Evolutionary conservation across 2,797 vertebrate genomes (phyloP).

Genomic region (Sebastes itinus): DNA sequence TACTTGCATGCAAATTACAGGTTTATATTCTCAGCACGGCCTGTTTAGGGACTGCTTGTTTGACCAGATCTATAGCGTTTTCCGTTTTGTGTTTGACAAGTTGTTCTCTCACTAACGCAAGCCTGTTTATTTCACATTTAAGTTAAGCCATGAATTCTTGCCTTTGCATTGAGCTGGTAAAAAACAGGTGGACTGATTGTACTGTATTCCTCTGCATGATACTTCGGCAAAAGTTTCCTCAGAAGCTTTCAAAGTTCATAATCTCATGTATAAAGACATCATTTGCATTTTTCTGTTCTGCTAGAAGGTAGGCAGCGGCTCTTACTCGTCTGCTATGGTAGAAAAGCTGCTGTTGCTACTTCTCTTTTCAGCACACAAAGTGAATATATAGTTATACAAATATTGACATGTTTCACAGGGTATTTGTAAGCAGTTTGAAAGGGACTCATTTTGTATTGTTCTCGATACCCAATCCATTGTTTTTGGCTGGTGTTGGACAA

Average conservation of each 20-base stretch:
- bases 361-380: not conserved
- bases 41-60: not conserved
- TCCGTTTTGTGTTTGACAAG: not conserved
- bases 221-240: not conserved
- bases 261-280: not conserved
- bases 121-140: not conserved
- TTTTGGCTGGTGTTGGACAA: not conserved
- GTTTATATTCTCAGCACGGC: not conserved
- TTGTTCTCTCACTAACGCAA: not conserved
- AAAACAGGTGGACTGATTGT: too few relatives aligned
- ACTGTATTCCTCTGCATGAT: too few relatives aligned
- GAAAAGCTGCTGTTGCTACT: not conserved
- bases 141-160: too few relatives aligned
- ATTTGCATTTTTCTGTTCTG: not conserved
- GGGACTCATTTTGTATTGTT: not conserved
- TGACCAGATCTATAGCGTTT: not conserved
- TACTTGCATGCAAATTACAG: not conserved
- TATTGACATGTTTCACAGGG: not conserved
- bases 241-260: not conserved
- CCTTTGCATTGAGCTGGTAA: too few relatives aligned
- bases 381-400: not conserved
- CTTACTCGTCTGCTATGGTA: not conserved
- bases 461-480: not conserved
- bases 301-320: not conserved
- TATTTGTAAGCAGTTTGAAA: not conserved